Percentiles rank a stretch among this genome's conserved stretches.
These are phyloP conservation scores for Aythya baeri DNA, from an alignment of 2,113 vertebrate genomes.

Conservation along the genomic window DNA sequence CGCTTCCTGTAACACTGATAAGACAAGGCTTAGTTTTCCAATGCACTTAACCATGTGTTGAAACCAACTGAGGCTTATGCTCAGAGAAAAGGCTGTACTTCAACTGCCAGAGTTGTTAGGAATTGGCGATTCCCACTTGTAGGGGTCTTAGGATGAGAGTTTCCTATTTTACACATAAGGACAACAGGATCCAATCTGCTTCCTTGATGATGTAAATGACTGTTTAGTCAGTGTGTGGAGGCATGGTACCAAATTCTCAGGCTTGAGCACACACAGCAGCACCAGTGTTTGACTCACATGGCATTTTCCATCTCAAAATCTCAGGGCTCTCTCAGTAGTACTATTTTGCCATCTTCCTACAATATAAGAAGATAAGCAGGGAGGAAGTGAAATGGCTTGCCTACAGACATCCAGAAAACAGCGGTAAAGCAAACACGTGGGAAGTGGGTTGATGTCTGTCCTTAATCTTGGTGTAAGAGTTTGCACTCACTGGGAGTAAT, in stretches of 20 bases:
- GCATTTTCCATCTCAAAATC: not conserved
- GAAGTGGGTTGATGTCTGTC: not conserved
- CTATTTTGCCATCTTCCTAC: not conserved
- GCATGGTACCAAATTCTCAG: not conserved
- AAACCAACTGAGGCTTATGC: not conserved
- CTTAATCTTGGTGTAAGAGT: not conserved
- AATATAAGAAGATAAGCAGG: not conserved
- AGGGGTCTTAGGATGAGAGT: not conserved
- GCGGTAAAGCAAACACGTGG: not conserved
- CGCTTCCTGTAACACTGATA: not conserved
- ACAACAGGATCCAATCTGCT: not conserved
- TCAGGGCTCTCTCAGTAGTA: not conserved
- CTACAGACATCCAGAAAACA: not conserved
- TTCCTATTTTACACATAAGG: not conserved
- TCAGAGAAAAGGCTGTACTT: not conserved
- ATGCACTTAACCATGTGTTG: not conserved
- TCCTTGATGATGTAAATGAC: not conserved
- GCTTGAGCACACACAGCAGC: fast-evolving
- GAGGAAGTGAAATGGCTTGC: not conserved
- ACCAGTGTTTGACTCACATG: fast-evolving
- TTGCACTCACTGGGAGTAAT: not conserved
- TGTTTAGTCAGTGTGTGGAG: not conserved
- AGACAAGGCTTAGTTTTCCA: not conserved
- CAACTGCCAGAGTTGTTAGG: not conserved
- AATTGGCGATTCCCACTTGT: not conserved